Base-by-base conservation (phyloP, 2,797 vertebrate genomes). In the Meriones psammophilus region DNA sequence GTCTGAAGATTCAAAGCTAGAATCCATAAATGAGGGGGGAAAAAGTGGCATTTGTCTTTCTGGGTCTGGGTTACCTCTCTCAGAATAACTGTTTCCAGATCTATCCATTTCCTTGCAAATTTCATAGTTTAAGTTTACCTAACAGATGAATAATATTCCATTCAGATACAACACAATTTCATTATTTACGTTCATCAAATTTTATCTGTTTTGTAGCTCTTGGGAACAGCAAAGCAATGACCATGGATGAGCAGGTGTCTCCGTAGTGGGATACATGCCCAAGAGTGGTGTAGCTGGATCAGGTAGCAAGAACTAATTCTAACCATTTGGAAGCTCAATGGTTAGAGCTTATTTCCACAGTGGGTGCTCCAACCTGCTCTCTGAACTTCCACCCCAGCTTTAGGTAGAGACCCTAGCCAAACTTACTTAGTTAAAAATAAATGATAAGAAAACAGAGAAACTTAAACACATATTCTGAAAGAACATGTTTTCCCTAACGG, bases 401-500 rank as follows among this genome's bases (percentile, higher is more conserved):
- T 24, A 83, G 26, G 24, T 83, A 83, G n/a, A 58, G n/a, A 62
- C 24, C 26, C 36, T 3, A 33, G 28, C 17, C 39, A 68, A 33
- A 68, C 64, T n/a, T 68, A 20, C 39, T 84, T 64, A 30, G 22
- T 90, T 90, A 42, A 95, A 8, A 64, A n/a, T 22, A 87, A 87
- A 84, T n/a, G 13, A 88, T 33, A 87, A 79, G 30, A 74, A 83
- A 93, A 77, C 3, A 56, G 33, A 58, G 91, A 73, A 94, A 90
- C 17, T 66, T 76, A 81, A 80, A 90, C 4, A n/a, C 54, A 33
- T 26, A 8, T 3, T 95, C 46, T 15, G 1, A 66, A 17, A 83
- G 30, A 42, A 74, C 8, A 22, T 18, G 1, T 74, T 89, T 89
- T 26, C 36, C 77, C 30, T 28, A 20, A 84, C 30, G 33, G 4